Evolutionary conservation across 2,888 invertebrate species (phyloP).

Genomic region (Aelia acuminata): DNA sequence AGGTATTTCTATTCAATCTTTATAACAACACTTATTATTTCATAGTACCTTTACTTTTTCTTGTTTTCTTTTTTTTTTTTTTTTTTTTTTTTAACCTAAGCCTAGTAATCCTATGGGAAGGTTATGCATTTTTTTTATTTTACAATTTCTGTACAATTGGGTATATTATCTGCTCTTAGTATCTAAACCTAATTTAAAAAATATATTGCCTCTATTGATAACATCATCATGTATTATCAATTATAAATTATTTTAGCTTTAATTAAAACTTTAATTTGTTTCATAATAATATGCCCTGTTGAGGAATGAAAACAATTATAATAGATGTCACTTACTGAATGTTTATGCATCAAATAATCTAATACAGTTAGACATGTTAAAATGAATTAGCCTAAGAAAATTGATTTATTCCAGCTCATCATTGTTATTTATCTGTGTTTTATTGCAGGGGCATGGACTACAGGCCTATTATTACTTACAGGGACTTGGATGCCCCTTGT

Average conservation of each 20-base stretch:
- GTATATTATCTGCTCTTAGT: too few relatives aligned
- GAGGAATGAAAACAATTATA: not conserved
- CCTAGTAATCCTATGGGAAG: too few relatives aligned
- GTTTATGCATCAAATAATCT: not conserved
- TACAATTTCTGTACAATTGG: too few relatives aligned
- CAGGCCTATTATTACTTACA: constrained; percentile 91
- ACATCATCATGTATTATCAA: not conserved
- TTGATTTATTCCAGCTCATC: not conserved
- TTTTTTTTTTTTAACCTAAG: too few relatives aligned
- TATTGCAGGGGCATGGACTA: constrained; percentile 75
- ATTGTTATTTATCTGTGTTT: constrained; percentile 29
- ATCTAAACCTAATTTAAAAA: too few relatives aligned
- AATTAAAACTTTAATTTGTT: too few relatives aligned
- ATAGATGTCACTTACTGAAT: too few relatives aligned
- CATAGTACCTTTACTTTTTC: not conserved
- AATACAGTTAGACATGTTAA: not conserved
- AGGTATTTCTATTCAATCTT: constrained; percentile 60
- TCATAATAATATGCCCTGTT: not conserved
- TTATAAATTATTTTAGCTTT: not conserved
- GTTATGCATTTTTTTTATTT: too few relatives aligned
- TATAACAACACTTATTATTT: constrained; percentile 15
- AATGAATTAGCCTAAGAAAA: not conserved
- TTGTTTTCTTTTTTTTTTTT: too few relatives aligned
- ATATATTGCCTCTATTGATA: not conserved
- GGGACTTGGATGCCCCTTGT: constrained; percentile 93